Evolutionary conservation across 2,797 vertebrate species (phyloP).

Genomic region (Poecile montanus): DNA sequence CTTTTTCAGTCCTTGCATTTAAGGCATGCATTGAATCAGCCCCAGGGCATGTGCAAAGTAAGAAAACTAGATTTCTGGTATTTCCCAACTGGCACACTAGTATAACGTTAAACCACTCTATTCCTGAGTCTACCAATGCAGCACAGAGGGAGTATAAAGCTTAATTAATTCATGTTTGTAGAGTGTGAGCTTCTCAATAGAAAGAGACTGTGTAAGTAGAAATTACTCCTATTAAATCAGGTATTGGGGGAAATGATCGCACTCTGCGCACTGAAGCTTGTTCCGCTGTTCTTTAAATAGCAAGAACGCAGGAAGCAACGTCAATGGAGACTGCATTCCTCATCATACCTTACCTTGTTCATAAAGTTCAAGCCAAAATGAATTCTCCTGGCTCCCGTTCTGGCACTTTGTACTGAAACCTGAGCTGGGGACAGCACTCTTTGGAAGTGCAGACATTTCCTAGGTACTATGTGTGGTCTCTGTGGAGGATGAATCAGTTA

Average conservation of each 20-base stretch:
- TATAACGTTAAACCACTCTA: slow-evolving; percentile 4
- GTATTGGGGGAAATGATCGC: background rate
- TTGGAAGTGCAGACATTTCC: slow-evolving; percentile 26
- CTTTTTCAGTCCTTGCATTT: background rate
- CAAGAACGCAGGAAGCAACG: background rate
- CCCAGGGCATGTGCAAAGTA: background rate
- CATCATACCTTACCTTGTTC: background rate
- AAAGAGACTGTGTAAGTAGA: background rate
- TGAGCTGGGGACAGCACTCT: background rate
- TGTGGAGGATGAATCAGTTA: slow-evolving; percentile 22
- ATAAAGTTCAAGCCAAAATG: background rate
- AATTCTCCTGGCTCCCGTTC: slow-evolving; percentile 9
- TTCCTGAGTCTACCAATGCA: background rate
- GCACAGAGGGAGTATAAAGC: slow-evolving; percentile 24
- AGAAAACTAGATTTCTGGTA: slow-evolving; percentile 3
- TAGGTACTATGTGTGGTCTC: background rate
- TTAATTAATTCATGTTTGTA: slow-evolving; percentile 55
- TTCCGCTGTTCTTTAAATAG: background rate
- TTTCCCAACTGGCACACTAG: background rate
- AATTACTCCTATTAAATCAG: slow-evolving; percentile 20
- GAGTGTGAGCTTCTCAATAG: slow-evolving; percentile 6
- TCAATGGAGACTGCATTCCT: background rate
- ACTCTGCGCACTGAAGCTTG: background rate
- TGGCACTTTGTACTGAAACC: background rate
- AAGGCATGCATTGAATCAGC: background rate